Percentiles rank a stretch among this genome's conserved stretches.
Evolutionary conservation across 2,113 vertebrate genomes (phyloP).

Genomic region (Mobula hypostoma): DNA sequence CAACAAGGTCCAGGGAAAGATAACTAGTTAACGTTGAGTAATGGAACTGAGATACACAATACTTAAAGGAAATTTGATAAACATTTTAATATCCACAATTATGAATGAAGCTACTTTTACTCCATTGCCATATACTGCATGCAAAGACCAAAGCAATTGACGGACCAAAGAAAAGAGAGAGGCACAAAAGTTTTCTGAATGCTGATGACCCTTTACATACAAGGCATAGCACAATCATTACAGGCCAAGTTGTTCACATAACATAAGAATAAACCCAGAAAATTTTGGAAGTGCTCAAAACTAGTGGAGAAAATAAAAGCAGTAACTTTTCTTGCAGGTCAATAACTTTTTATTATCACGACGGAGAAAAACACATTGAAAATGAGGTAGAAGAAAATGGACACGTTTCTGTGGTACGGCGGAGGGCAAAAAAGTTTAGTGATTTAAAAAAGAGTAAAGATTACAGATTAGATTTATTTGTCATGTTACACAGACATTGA

Average conservation of each 20-base stretch:
- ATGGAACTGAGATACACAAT: neutral
- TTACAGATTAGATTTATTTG: too few species aligned
- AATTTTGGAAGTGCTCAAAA: too few species aligned
- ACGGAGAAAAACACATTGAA: too few species aligned
- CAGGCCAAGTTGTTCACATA: neutral
- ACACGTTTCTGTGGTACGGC: too few species aligned
- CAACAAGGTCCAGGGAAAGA: neutral
- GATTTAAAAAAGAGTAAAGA: too few species aligned
- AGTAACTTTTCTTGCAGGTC: too few species aligned
- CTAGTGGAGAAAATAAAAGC: too few species aligned
- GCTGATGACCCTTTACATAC: neutral
- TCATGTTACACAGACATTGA: too few species aligned
- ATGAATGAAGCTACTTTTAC: neutral
- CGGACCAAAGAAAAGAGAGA: neutral
- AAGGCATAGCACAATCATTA: neutral
- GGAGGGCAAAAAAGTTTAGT: too few species aligned
- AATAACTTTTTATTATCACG: too few species aligned
- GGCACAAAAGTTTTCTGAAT: neutral
- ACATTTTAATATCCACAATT: neutral
- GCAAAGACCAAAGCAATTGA: neutral
- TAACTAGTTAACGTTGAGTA: neutral
- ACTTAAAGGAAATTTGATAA: neutral
- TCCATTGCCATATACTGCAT: neutral
- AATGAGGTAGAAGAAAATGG: too few species aligned
- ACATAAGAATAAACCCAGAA: too few species aligned